Evolutionary conservation across 2,113 vertebrate species (phyloP).

Genomic region (Merops nubicus): DNA sequence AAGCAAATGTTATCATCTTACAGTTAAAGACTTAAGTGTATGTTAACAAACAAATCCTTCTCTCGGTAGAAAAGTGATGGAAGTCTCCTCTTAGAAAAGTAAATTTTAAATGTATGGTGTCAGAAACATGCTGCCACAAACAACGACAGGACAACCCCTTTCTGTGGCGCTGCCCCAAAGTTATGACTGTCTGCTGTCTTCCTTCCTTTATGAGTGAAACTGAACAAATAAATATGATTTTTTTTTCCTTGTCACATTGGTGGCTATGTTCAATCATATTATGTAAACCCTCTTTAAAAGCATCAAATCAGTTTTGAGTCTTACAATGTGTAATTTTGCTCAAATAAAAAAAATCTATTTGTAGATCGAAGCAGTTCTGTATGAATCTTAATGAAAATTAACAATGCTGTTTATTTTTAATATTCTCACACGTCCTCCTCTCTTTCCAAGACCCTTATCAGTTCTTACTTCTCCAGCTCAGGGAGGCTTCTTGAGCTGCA

Average conservation of each 20-base stretch:
- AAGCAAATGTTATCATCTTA: background rate
- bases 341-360: slow-evolving; percentile 34
- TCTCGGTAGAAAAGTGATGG: background rate
- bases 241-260: background rate
- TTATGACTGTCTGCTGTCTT: background rate
- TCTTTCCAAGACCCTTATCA: background rate
- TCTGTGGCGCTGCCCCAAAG: background rate
- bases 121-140: background rate
- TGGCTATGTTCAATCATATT: slow-evolving; percentile 49
- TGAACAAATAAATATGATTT: background rate
- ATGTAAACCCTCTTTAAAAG: slow-evolving; percentile 55
- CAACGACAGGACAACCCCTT: background rate
- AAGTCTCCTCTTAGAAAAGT: background rate
- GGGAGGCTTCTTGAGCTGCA: background rate
- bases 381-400: slow-evolving; percentile 35
- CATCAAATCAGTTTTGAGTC: background rate
- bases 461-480: background rate
- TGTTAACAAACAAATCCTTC: background rate
- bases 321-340: slow-evolving; percentile 15
- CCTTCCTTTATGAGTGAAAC: slow-evolving; percentile 27
- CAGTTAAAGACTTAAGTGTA: background rate
- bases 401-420: slow-evolving; percentile 23
- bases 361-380: background rate
- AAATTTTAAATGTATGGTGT: background rate
- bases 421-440: background rate